phyloP scores from a whole-genome alignment of 1,140 invertebrate species.

The Drosophila virilis region DNA sequence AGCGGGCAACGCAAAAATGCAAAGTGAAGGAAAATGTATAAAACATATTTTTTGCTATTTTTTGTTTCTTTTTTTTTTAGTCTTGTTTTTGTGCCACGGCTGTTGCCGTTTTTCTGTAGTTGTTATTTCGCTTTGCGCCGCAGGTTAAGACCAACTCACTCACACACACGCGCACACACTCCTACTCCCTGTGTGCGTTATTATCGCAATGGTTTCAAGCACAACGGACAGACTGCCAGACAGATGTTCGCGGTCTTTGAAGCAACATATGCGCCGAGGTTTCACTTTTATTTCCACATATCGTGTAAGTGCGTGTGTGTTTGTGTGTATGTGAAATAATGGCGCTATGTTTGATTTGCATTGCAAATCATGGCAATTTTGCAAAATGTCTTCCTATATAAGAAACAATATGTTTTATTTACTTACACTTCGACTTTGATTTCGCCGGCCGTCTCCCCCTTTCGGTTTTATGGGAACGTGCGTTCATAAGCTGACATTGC shows the following conservation, averaged over 20 bases:
- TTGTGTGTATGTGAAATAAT: constrained; percentile 65
- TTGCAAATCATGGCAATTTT: constrained; percentile 81
- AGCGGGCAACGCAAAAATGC: constrained; percentile 54
- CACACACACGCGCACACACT: constrained; percentile 30
- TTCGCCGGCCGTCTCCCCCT: constrained; percentile 44
- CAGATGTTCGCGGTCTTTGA: constrained; percentile 58
- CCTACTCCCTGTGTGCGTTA: constrained; percentile 47
- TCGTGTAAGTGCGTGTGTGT: constrained; percentile 1
- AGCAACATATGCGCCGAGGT: constrained; percentile 73
- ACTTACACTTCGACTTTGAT: constrained; percentile 81
- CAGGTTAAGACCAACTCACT: constrained; percentile 66
- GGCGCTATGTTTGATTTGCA: constrained; percentile 81
- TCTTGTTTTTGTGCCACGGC: constrained; percentile 50
- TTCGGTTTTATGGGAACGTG: constrained; percentile 15
- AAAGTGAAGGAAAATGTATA: constrained; percentile 75
- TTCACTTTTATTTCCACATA: constrained; percentile 65
- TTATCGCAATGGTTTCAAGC: constrained; percentile 70
- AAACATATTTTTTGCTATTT: constrained; percentile 77
- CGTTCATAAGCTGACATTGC: constrained; percentile 18
- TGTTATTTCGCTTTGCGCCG: constrained; percentile 64
- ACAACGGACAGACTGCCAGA: constrained; percentile 20
- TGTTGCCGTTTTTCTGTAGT: constrained; percentile 49
- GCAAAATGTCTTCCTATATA: constrained; percentile 81
- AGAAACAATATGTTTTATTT: constrained; percentile 83
- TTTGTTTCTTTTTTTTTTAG: constrained; percentile 32